Evolutionary conservation across 2,113 vertebrate species (phyloP).

Genomic region (Grallaria varia): DNA sequence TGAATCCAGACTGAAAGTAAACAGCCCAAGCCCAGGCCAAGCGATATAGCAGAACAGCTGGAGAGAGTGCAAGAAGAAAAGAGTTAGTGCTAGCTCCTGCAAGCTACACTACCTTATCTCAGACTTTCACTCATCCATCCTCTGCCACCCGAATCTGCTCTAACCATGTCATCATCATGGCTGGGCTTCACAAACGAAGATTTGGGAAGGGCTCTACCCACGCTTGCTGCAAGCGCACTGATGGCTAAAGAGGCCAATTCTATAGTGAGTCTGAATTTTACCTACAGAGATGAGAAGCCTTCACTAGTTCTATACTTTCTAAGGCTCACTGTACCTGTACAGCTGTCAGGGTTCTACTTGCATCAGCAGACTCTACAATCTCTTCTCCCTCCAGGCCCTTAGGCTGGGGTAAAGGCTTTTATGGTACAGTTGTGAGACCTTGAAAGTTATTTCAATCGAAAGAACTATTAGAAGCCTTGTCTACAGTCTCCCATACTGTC

Average conservation of each 20-base stretch:
- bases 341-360: background rate
- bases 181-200: too few species aligned
- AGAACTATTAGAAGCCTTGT: background rate
- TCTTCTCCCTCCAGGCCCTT: background rate
- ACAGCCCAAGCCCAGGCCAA: background rate
- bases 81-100: background rate
- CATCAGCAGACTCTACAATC: background rate
- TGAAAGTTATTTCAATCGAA: background rate
- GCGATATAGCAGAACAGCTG: background rate
- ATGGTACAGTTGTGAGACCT: background rate
- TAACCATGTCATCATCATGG: too few species aligned
- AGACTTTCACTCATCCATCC: background rate
- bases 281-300: background rate
- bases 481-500: rapidly evolving
- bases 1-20: background rate
- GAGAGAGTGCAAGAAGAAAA: background rate
- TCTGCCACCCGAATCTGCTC: background rate
- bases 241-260: too few species aligned
- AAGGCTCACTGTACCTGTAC: background rate
- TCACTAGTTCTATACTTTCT: background rate
- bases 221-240: too few species aligned
- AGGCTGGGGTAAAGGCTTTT: background rate
- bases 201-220: too few species aligned
- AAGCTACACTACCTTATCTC: background rate
- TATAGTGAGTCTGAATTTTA: background rate